A percentile compares a stretch with the other conserved stretches of the same genome.
Conservation (phyloP, 2,797 vertebrate genomes). For the Propithecus deckenii region DNA sequence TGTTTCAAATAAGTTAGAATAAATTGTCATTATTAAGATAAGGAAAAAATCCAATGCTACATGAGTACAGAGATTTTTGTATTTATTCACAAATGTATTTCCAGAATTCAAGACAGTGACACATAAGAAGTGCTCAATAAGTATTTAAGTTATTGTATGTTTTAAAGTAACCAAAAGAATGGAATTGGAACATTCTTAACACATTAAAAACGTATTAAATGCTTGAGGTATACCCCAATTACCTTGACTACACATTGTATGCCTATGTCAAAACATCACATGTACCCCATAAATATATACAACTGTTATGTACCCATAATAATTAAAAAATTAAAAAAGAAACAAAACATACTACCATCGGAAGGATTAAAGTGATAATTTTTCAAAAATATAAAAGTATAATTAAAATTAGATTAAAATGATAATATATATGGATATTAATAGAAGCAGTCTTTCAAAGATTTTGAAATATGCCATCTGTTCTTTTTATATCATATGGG, state of each 20-base stretch:
- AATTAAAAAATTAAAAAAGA: not conserved
- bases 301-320: no score
- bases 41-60: not conserved
- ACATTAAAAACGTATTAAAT: no score
- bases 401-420: conserved; percentile 12
- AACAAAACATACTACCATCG: not conserved
- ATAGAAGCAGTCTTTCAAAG: not conserved
- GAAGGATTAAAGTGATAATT: not conserved
- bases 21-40: not conserved
- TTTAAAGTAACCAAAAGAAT: no score
- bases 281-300: no score
- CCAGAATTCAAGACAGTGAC: not conserved
- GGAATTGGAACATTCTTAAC: no score
- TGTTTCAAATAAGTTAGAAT: not conserved
- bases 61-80: not conserved
- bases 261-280: no score
- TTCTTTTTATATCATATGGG: not conserved
- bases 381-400: not conserved
- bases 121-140: not conserved
- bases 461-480: not conserved
- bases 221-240: no score
- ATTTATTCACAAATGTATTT: not conserved
- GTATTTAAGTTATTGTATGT: not conserved
- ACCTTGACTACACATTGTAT: no score
- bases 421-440: not conserved